Evolutionary conservation across 2,113 vertebrate species (phyloP).

Genomic region (Oenanthe melanoleuca): DNA sequence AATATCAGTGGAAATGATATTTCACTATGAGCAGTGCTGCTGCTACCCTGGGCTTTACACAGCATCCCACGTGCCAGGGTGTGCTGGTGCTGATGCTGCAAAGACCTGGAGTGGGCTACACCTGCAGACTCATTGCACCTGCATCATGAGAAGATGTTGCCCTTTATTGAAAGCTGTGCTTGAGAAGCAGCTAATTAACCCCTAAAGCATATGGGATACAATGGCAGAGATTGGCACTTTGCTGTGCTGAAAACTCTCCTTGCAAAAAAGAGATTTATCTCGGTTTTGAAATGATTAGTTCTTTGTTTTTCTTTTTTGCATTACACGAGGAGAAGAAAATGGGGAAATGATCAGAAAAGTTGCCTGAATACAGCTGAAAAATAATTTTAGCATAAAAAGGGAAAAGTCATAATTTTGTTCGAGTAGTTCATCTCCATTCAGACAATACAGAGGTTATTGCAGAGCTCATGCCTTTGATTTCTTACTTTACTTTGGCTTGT

Average conservation of each 20-base stretch:
- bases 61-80: fast-evolving
- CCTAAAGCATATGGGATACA: not conserved
- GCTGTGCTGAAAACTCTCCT: not conserved
- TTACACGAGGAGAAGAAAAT: constrained; percentile 18
- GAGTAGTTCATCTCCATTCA: constrained; percentile 40
- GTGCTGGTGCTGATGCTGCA: not conserved
- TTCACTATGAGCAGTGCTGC: not conserved
- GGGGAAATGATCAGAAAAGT: constrained; percentile 40
- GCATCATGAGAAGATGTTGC: not conserved
- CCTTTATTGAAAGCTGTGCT: not conserved
- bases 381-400: constrained; percentile 53
- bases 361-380: constrained; percentile 48
- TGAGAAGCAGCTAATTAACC: not conserved
- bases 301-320: not conserved
- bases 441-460: constrained; percentile 65
- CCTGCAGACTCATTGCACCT: not conserved
- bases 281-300: constrained; percentile 15
- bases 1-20: not conserved
- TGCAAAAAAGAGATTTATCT: not conserved
- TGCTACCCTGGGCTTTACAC: not conserved
- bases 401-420: constrained; percentile 31
- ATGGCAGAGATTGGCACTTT: not conserved
- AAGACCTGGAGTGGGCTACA: not conserved
- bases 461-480: constrained; percentile 74
- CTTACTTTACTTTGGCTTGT: constrained; percentile 76